Percentiles rank a stretch among this genome's conserved stretches.
These are phyloP conservation scores for Siderastrea siderea DNA, from an alignment of 92 coral and sea anemone genomes.

Conservation along the genomic window DNA sequence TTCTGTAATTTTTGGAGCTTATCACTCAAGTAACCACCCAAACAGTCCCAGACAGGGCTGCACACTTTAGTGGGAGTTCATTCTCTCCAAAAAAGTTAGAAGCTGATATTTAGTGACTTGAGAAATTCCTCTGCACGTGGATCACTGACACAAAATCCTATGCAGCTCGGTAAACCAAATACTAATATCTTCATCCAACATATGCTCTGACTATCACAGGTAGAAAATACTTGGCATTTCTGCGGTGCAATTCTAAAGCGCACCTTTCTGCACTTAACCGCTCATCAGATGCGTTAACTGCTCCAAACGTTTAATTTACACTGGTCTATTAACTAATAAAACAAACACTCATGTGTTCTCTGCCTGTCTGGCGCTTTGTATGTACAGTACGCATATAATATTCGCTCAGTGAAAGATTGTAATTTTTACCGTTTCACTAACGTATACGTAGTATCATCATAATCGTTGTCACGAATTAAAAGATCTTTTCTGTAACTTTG, in stretches of 20 bases:
- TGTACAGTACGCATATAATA: background rate
- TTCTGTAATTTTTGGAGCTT: no score
- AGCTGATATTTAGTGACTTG: background rate
- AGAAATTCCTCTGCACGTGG: background rate
- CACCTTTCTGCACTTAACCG: background rate
- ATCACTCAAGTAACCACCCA: no score
- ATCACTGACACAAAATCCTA: background rate
- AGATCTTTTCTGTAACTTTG: background rate
- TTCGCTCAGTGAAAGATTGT: background rate
- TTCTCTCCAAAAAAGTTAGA: no score
- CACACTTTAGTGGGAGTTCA: no score
- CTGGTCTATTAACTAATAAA: slow-evolving; percentile 10
- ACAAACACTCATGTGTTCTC: slow-evolving; percentile 1
- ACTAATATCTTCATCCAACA: background rate
- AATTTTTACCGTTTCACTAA: background rate
- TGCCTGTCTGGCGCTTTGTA: background rate
- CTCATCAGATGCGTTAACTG: background rate
- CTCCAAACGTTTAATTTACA: slow-evolving; percentile 18
- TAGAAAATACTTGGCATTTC: background rate
- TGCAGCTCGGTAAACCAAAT: background rate
- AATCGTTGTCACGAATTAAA: background rate
- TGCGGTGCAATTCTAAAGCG: background rate
- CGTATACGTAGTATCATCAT: background rate
- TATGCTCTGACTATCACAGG: background rate
- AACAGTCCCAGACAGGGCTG: no score